phyloP scores from a whole-genome alignment of 1,140 invertebrate species.

The Pectinophora gossypiella region DNA sequence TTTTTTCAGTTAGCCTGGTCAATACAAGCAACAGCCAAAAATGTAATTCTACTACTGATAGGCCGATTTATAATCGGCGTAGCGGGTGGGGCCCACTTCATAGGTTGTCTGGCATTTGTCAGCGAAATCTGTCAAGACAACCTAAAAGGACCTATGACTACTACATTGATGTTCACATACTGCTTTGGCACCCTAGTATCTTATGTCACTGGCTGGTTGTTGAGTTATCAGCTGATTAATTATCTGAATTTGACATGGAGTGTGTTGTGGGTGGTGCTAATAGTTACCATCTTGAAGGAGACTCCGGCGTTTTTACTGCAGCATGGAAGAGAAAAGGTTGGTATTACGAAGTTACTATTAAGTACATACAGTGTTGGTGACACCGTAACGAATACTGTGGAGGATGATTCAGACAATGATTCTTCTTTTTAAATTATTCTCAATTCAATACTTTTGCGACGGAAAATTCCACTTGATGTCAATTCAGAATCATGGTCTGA shows the following conservation, averaged over 20 bases:
- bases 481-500: no score
- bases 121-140: conserved; percentile 11
- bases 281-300: conserved; percentile 15
- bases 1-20: conserved; percentile 23
- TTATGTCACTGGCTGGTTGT: conserved; percentile 18
- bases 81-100: conserved; percentile 9
- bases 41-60: conserved; percentile 11
- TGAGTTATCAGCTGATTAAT: conserved; percentile 17
- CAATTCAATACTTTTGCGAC: no score
- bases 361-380: no score
- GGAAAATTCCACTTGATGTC: no score
- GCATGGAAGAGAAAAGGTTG: conserved; percentile 17
- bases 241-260: conserved; percentile 12
- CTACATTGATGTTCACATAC: conserved; percentile 4
- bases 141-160: conserved; percentile 7
- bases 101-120: conserved; percentile 4
- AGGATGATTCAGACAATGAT: no score
- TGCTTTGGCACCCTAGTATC: conserved; percentile 12
- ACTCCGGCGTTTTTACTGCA: conserved; percentile 14
- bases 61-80: conserved; percentile 13
- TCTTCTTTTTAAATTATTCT: no score
- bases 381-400: no score
- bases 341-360: conserved; percentile 4
- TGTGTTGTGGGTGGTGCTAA: conserved; percentile 7
- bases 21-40: conserved; percentile 12